Evolutionary conservation across 1,140 invertebrate species (phyloP).

Genomic region (Carcinoscorpius rotundicauda): DNA sequence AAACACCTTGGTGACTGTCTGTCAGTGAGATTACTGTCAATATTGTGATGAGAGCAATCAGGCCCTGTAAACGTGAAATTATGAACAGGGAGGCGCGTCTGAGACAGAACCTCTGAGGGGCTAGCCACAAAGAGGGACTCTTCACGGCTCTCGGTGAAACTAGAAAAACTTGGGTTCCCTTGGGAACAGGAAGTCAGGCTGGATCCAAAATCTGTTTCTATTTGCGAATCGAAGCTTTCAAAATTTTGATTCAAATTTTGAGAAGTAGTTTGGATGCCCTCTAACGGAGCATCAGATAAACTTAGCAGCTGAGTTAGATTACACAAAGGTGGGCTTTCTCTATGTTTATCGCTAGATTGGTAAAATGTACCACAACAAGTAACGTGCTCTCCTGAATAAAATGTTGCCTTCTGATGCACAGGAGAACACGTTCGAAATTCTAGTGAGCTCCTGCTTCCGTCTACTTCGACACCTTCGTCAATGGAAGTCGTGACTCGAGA

Average conservation of each 20-base stretch:
- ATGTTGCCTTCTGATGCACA: background rate
- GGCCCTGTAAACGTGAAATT: background rate
- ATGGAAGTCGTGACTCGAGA: constrained; percentile 31
- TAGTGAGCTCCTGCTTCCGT: constrained; percentile 15
- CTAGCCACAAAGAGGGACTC: background rate
- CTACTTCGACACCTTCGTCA: constrained; percentile 38
- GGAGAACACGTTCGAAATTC: background rate
- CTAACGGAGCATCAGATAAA: constrained; percentile 23
- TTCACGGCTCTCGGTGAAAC: background rate
- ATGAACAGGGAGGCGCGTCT: constrained; percentile 16
- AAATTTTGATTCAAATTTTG: constrained; percentile 39
- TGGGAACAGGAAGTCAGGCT: constrained; percentile 39
- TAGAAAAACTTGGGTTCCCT: background rate
- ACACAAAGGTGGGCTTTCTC: constrained; percentile 9
- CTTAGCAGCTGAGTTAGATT: constrained; percentile 16
- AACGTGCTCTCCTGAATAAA: constrained; percentile 3
- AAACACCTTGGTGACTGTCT: constrained; percentile 71
- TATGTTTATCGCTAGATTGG: constrained; percentile 2
- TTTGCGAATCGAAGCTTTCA: constrained; percentile 74
- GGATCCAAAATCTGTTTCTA: constrained; percentile 64
- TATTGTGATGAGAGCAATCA: constrained; percentile 25
- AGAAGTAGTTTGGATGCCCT: constrained; percentile 13
- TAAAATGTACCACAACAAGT: background rate
- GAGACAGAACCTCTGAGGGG: constrained; percentile 8
- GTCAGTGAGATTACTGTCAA: constrained; percentile 34